Conservation (phyloP, 2,888 invertebrate genomes). For the Trissolcus japonicus region DNA sequence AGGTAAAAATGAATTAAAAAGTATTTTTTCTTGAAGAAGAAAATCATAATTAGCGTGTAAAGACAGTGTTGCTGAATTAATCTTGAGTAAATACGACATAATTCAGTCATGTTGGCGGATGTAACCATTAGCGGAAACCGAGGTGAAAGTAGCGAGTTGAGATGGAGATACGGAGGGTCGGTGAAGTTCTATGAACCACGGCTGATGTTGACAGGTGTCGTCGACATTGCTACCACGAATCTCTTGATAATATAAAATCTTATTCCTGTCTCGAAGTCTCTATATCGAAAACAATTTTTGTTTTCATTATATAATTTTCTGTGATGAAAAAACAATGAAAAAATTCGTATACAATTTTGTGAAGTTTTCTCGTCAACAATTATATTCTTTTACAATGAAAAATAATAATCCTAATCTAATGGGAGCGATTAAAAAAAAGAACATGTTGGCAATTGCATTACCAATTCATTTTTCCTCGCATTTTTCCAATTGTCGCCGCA, state of each 20-base stretch:
- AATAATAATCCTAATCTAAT: no score
- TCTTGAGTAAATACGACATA: conserved; percentile 66
- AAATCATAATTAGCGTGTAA: no score
- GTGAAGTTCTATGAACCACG: conserved; percentile 37
- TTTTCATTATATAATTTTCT: no score
- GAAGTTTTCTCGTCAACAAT: no score
- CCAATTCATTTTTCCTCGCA: neutral
- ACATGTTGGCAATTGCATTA: conserved; percentile 3
- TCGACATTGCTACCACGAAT: conserved; percentile 31
- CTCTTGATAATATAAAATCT: conserved; percentile 3
- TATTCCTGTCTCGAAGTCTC: neutral
- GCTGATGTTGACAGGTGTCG: conserved; percentile 58
- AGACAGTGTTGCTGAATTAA: conserved; percentile 3
- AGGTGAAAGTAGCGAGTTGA: conserved; percentile 70
- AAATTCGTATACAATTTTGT: no score
- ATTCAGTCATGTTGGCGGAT: conserved; percentile 70
- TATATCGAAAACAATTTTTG: neutral
- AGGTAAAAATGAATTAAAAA: no score
- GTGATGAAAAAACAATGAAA: no score
- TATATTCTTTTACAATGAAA: no score
- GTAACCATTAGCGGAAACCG: conserved; percentile 68
- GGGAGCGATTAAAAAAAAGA: no score
- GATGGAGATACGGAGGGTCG: conserved; percentile 60
- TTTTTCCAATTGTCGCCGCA: conserved; percentile 11
- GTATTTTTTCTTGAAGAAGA: no score